Percentiles rank a stretch among this genome's conserved stretches.
These are phyloP conservation scores for Bubalus kerabau DNA, from an alignment of 2,113 vertebrate species.

Conservation along the genomic window DNA sequence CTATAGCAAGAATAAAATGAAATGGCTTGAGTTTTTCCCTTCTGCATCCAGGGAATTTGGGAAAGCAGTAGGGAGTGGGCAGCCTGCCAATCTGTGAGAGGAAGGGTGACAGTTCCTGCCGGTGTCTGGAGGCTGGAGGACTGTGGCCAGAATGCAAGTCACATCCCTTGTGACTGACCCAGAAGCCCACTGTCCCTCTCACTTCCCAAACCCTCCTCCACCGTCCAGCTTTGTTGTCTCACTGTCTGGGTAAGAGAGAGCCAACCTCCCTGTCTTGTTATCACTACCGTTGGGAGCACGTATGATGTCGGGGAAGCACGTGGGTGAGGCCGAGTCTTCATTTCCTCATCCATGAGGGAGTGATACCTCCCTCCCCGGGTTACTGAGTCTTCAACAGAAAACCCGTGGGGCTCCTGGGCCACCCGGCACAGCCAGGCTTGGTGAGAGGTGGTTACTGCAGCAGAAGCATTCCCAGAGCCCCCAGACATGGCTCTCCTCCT, in stretches of 20 bases:
- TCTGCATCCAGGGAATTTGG: background rate
- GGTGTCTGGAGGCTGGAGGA: background rate
- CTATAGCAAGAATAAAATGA: background rate
- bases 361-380: background rate
- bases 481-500: background rate
- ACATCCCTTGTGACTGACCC: background rate
- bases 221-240: background rate
- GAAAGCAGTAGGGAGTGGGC: background rate
- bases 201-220: too few relatives aligned
- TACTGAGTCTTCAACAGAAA: background rate
- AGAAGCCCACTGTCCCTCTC: background rate
- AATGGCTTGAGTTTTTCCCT: background rate
- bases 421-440: background rate
- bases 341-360: background rate
- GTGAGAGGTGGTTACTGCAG: background rate
- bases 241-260: background rate
- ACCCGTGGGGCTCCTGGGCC: too few relatives aligned
- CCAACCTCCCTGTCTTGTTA: background rate
- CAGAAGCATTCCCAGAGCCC: background rate
- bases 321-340: rapidly evolving
- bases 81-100: background rate
- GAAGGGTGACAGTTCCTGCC: rapidly evolving
- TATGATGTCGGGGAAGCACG: rapidly evolving
- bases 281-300: background rate
- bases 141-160: background rate